Base-by-base conservation (phyloP, 1,140 invertebrate genomes). In the Scaptomyza hsui region DNA sequence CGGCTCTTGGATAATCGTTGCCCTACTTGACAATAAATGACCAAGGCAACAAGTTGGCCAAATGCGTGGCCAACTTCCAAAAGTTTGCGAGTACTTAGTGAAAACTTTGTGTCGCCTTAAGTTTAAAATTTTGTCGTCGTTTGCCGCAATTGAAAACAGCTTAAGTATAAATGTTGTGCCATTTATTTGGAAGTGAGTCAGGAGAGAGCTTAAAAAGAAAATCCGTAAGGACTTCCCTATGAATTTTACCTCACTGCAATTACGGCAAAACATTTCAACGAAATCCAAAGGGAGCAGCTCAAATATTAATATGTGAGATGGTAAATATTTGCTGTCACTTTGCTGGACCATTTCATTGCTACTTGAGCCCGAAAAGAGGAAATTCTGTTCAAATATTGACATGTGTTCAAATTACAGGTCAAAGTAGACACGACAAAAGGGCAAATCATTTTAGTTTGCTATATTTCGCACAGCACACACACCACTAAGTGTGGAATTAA, bases 21-120 rank as follows among this genome's bases (percentile, higher is more conserved):
- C 26, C 26, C 42, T 56, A 51, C 42, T 15, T 42, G 16, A 39
- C 55, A 64, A 56, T 49, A 29, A 42, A 48, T 51, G 39, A 10
- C 37, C 42, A 10, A 35, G 53, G 44, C 61, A 67, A 42, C 37
- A 51, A 59, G 55, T 52, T 67, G 52, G 7, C 29, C 45, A 51
- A 65, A 51, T 39, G n/a, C 18, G 18, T 39, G 15, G 49, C 16
- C 29, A 19, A 19, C 16, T 44, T 16, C 39, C 16, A 35, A 19
- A n/a, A 12, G 2, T n/a, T n/a, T 51, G 32, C 1, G 12, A 21
- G 32, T 12, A 15, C 15, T 13, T 13, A 13, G 55, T 13, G 26
- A 24, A 37, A 48, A 35, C 32, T 60, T 16, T 47, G n/a, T n/a
- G 4, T 3, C 2, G 29, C 52, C 24, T 53, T 37, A 47, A 55